Evolutionary conservation across 2,888 invertebrate species (phyloP), one percentile per base, ranked within the genome.

Genomic region (Platycnemis pennipes): DNA sequence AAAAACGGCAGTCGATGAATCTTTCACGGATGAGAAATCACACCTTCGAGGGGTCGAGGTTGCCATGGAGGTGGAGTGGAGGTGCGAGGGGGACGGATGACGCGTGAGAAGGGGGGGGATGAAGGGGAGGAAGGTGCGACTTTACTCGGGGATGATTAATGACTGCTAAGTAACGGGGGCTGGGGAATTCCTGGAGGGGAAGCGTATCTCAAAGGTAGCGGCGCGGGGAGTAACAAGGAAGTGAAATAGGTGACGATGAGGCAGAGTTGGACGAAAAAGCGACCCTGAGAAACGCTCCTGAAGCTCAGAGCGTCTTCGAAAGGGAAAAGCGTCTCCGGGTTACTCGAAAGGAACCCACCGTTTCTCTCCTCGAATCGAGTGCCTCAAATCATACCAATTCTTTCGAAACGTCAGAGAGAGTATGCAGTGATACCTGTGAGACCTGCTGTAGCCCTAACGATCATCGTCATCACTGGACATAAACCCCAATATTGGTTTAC

Each of bases 11-110:
- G 91, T 26, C 91, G 45, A 91, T 69, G 91, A 63, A 69, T 91
- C 91, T 63, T 91, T 91, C 91, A 91, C 63, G 91, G 44, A 63
- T 91, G 63, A 91, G 91, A 91, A 91, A 91, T 91, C 91, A 44
- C 91, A 63, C 63, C n/a, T 44, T 42, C 45, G 87, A 26, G n/a
- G n/a, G 8, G 26, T 1, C 22, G 63, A 7, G 31, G 77, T 2
- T 13, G 44, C 46, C 22, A 69, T 69, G n/a, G 44, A 91, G 56
- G 53, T 44, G 56, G 63, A 49, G 13, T n/a, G 22, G 44, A 13
- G 22, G 44, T 7, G 19, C 8, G 87, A 3, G 45, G 31, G 44
- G 11, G 56, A 56, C 37, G n/a, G n/a, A n/a, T n/a, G 44, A 13
- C 5, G 44, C 4, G 19, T 7, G 87, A 3, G 45, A 37, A 26